Base-by-base conservation (phyloP, 2,797 vertebrate species). In the Ammospiza maritima region DNA sequence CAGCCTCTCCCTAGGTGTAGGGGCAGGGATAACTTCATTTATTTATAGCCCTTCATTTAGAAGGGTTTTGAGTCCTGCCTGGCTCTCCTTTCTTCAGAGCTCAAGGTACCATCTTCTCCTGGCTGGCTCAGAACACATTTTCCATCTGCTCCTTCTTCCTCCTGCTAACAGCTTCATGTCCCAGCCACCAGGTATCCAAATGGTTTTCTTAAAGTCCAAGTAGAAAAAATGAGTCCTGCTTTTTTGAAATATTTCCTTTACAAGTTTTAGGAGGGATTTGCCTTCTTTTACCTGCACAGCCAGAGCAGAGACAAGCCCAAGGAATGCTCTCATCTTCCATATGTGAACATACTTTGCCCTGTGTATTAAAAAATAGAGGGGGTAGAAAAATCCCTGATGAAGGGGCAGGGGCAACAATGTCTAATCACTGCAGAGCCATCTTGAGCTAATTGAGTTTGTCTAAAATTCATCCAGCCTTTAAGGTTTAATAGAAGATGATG, bases 391-490 rank as follows among this genome's bases (percentile, higher is more conserved):
- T 64, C 92, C 75, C 62, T 93, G 96, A 95, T 92, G 95, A 95
- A 96, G 95, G 16, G 90, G 69, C 90, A 95, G 94, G 84, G 81
- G 78, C 94, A 94, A 91, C 81, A 84, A 32, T 88, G 93, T 95
- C 93, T 97, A 97, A 97, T 98, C 97, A 96, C 87, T 96, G 67
- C 93, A 57, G 93, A 94, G 85, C 96, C 97, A 97, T 97, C 97
- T 97, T 95, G 97, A 98, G 97, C 97, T 98, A 98, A 98, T 98
- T 96, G 96, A 98, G 97, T 98, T 98, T 98, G 98, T 98, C 97
- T 97, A 95, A 97, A 97, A 97, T 65, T 89, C 97, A 72, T 97
- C 97, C 97, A 97, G 96, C 95, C 88, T 97, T 97, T 96, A 97
- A 97, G 96, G 72, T 97, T 96, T 97, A 97, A 97, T 97, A 94